phyloP scores from a whole-genome alignment of 1,140 invertebrate species.

The Dermatophagoides farinae region DNA sequence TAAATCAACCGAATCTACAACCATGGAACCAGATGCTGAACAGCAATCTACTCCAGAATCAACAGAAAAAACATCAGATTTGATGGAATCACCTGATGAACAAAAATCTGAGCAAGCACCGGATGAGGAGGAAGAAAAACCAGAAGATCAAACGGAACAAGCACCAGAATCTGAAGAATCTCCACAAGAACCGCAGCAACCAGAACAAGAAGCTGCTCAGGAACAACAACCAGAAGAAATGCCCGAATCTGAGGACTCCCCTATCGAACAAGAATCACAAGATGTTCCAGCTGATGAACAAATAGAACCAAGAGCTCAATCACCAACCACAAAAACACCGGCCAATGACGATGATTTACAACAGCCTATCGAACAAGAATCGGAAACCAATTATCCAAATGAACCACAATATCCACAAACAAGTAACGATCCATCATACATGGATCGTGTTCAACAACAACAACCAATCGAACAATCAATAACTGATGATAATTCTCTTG shows the following conservation, averaged over 20 bases:
- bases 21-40: background rate
- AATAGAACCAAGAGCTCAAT: background rate
- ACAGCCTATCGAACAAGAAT: background rate
- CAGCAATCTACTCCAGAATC: background rate
- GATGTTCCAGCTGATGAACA: background rate
- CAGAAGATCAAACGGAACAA: background rate
- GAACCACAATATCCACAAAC: background rate
- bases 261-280: background rate
- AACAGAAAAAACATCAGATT: constrained; percentile 1
- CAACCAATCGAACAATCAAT: background rate
- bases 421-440: background rate
- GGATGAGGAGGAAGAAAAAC: background rate
- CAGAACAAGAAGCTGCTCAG: background rate
- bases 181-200: background rate
- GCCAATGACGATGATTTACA: background rate
- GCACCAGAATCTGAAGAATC: background rate
- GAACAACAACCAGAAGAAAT: background rate
- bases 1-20: background rate
- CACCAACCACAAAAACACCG: background rate
- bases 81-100: background rate
- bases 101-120: background rate
- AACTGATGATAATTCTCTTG: background rate
- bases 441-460: background rate
- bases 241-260: background rate
- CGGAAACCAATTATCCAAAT: background rate